Evolutionary conservation across 2,797 vertebrate genomes (phyloP), one percentile per base, ranked within the genome.

Genomic region (Pseudomugil gertrudae): DNA sequence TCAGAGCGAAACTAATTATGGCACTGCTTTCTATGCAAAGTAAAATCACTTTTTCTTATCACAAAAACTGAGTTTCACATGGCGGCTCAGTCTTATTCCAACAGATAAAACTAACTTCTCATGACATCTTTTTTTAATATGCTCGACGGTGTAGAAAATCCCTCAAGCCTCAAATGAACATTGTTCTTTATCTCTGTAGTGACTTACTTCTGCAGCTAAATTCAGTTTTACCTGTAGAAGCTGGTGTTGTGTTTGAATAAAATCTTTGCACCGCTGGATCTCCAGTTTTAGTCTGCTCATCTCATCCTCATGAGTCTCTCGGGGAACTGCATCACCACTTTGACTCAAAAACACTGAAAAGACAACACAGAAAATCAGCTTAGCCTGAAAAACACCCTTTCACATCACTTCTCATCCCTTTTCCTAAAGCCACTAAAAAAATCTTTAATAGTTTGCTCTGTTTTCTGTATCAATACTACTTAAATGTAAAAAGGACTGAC

Each of bases 221-320:
- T 32, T 51, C 21, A 9, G 9, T 36, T 36, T 55, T 86, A 98
- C 98, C 95, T 99, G 96, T 52, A 98, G 85, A 52, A 97, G 94
- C 45, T 96, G 96, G 78, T 99, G 97, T 66, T 99, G 98, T 51
- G 94, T 95, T 84, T 94, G 95, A 83, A 99, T 97, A 73, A 96
- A 96, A 86, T 99, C 96, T 90, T 94, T 98, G 86, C 95, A 98
- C 3, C 97, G 95, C 56, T 96, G 96, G 82, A 98, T 96, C 90
- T 99, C 97, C 66, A 93, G 65, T 77, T 95, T 95, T 0, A 99
- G 90, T 75, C 93, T 94, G 83, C 95, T 94, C 56, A 95, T 94
- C 90, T 98, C 96, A 66, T 96, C 92, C 57, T 96, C 94, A 1
- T 96, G 95, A 59, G 93, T 92, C 80, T 95, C 94, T 74, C 85